Percentiles rank a stretch among this genome's conserved stretches.
Evolutionary conservation across 23 tunicate species (phyloP).

Genomic region (Styela clava): DNA sequence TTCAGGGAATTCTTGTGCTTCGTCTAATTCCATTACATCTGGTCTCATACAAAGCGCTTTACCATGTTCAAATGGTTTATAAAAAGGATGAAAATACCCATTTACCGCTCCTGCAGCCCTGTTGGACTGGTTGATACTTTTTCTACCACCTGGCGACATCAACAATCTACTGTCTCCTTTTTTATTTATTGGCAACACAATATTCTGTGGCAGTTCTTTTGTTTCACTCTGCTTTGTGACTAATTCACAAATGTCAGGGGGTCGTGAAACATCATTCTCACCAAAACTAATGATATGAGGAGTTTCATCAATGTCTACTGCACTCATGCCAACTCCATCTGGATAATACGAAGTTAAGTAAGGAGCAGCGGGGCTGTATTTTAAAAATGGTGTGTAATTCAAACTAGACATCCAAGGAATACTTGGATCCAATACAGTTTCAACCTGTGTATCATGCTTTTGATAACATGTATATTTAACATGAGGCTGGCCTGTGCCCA

Average conservation of each 20-base stretch:
- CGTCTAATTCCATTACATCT: conserved; percentile 92
- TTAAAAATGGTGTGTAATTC: conserved; percentile 60
- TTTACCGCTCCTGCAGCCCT: conserved; percentile 38
- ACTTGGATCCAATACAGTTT: conserved; percentile 28
- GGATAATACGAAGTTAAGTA: conserved; percentile 86
- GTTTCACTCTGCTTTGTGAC: conserved; percentile 6
- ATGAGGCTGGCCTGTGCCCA: conserved; percentile 29
- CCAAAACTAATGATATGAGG: neutral
- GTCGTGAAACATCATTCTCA: conserved; percentile 40
- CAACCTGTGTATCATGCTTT: conserved; percentile 41
- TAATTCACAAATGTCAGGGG: conserved; percentile 24
- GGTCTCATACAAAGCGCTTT: conserved; percentile 90
- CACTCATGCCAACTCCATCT: conserved; percentile 96
- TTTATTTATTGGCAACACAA: neutral
- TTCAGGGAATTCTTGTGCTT: conserved; percentile 81
- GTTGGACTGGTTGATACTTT: conserved; percentile 32
- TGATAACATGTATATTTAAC: conserved; percentile 61
- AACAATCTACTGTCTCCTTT: conserved; percentile 32
- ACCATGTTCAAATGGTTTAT: conserved; percentile 83
- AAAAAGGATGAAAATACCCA: conserved; percentile 85
- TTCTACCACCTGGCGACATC: conserved; percentile 84
- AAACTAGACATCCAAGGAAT: conserved; percentile 58
- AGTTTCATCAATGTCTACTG: conserved; percentile 64
- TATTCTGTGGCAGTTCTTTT: neutral
- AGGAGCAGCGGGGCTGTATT: conserved; percentile 85